Base-by-base conservation (phyloP, 2,888 invertebrate genomes). In the Hyposoter didymator region DNA sequence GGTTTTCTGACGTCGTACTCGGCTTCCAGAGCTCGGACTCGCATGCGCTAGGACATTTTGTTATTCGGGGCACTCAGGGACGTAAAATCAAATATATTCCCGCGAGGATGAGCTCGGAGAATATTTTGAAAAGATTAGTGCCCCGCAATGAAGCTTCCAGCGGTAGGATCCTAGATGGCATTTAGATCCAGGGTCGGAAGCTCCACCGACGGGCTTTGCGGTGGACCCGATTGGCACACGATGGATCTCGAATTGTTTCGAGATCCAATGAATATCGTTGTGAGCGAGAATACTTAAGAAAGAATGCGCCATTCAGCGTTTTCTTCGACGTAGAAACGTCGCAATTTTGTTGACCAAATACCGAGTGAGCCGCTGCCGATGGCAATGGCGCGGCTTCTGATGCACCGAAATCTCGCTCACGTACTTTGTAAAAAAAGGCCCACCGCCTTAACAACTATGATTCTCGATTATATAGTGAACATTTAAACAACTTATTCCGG, bases 401-500 rank as follows among this genome's bases (percentile, higher is more conserved):
- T 4, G 14, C 59, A 3, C 17, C 7, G 10, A 35, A n/a, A 47
- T 17, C 55, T 79, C 76, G 86, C 10, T 79, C 45, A 28, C 52
- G 45, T 0, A 55, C 52, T 66, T 22, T 17, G 49, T 39, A 12
- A 45, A 64, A 49, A 81, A 84, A 89, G 89, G 90, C 90, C 91
- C 91, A 90, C 89, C 92, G 92, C 90, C 91, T 92, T 93, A 92
- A 91, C 90, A 91, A 91, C 93, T 93, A 93, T 93, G 91, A 91
- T 91, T 93, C 91, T 92, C 91, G 89, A 93, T 93, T 93, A 93
- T 92, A 93, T 92, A 93, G 91, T 93, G 93, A 93, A 94, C 93
- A 94, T 94, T 93, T 89, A 93, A 94, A 94, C 92, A 94, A 94
- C 93, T 94, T 94, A 94, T 94, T 93, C 94, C 94, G 94, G 94